Evolutionary conservation across 2,113 vertebrate genomes (phyloP).

Genomic region (Enhydra lutris): DNA sequence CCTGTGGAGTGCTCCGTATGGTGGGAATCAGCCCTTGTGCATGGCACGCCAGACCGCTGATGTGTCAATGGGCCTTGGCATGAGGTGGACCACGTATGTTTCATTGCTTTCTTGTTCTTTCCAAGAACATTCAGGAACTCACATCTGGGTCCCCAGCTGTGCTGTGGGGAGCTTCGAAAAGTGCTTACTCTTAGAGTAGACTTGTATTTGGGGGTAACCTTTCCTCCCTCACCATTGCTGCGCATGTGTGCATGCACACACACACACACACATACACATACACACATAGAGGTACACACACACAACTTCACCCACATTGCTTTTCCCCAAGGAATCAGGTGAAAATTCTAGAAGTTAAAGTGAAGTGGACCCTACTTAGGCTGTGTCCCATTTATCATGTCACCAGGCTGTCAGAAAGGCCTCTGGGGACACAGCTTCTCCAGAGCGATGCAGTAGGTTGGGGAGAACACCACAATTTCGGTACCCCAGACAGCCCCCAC

Average conservation of each 20-base stretch:
- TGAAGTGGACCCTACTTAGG: not conserved
- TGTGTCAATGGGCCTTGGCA: not conserved
- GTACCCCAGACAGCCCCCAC: not conserved
- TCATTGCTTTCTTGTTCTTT: not conserved
- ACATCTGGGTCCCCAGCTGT: not conserved
- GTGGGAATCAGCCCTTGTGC: rapidly evolving
- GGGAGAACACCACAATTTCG: not conserved
- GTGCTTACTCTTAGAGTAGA: not conserved
- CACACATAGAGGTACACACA: too few relatives aligned
- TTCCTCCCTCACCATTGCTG: not conserved
- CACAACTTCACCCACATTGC: too few relatives aligned
- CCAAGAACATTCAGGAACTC: not conserved
- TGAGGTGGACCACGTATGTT: not conserved
- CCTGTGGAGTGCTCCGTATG: rapidly evolving
- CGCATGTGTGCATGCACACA: rapidly evolving
- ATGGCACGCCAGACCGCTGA: rapidly evolving
- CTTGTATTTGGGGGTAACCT: not conserved
- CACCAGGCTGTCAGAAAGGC: not conserved
- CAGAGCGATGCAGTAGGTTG: not conserved
- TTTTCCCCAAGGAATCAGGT: not conserved
- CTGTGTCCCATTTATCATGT: not conserved
- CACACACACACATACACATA: not conserved
- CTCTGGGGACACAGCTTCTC: not conserved
- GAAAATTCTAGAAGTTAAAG: not conserved
- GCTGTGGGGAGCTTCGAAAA: not conserved